Base-by-base conservation (phyloP, 2,113 vertebrate genomes). In the Xiphorhynchus elegans region DNA sequence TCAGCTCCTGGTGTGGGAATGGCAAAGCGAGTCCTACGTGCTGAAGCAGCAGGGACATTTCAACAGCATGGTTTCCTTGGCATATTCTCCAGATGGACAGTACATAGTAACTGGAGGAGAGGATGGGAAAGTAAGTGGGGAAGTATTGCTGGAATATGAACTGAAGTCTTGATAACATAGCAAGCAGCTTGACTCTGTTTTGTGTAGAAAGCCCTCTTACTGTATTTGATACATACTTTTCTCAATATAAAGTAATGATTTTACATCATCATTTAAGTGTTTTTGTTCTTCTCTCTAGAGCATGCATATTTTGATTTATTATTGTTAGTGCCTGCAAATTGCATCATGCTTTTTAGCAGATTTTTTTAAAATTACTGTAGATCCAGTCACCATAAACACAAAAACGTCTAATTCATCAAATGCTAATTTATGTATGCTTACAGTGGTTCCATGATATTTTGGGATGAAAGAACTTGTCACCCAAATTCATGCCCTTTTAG, bases 21-120 rank as follows among this genome's bases (percentile, higher is more conserved):
- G 99, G 99, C 99, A 99, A 97, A 99, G 99, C 0, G 99, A 99
- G 85, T 99, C 99, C 28, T 99, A 99, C 0, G 98, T 99, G 81
- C 98, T 99, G 89, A 99, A 99, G 96, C 99, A 99, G 96, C 99
- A 99, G 94, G 99, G 99, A 6, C 99, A 99, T 95, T 99, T 99
- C 97, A 99, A 99, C 98, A 99, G 99, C 98, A 99, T 99, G 99
- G 99, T 98, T 11, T 95, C 99, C 0, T 96, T 99, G 97, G 98
- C 98, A 1, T 99, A 99, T 93, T 99, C 99, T 2, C 99, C 99
- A 1, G 99, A 99, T 15, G 99, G 99, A 19, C 99, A 99, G 77
- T 98, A 99, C 95, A 97, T 99, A 2, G 99, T 74, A 2, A 99
- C 99, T 0, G 99, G 99, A 49, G 99, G 99, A 10, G 99, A 99